Percentiles rank a stretch among this genome's conserved stretches.
Conservation (phyloP, 2,797 vertebrate species). For the Poeciliopsis paucimaculata region DNA sequence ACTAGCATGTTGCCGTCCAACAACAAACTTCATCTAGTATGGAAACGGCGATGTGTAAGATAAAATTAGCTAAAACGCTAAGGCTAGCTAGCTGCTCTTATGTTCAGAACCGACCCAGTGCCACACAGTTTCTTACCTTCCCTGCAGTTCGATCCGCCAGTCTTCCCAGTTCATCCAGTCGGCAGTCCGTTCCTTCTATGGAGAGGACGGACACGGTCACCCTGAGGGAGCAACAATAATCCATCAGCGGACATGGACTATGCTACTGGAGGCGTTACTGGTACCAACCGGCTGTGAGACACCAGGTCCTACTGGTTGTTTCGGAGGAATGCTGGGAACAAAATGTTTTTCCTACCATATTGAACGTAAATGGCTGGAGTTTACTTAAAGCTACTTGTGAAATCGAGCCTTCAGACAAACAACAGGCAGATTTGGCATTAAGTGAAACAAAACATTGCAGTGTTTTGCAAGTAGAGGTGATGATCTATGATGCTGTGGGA, state of each 20-base stretch:
- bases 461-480: no score
- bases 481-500: background rate
- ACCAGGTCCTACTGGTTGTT: background rate
- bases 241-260: conserved; percentile 18
- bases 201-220: conserved; percentile 80
- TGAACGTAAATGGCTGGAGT: background rate
- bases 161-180: conserved; percentile 79
- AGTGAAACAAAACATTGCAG: background rate
- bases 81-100: background rate
- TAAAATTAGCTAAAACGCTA: background rate
- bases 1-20: background rate
- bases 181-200: conserved; percentile 81
- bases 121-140: conserved; percentile 57
- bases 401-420: background rate
- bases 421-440: background rate
- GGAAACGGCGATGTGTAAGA: background rate
- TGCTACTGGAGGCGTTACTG: background rate
- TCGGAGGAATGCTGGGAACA: background rate
- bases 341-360: background rate
- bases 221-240: conserved; percentile 53
- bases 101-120: background rate
- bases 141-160: conserved; percentile 80
- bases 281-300: background rate
- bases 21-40: no score
- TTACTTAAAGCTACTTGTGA: background rate